Percentiles rank a stretch among this genome's conserved stretches.
These are phyloP conservation scores for Macrostomum lignano DNA, from an alignment of 1,140 invertebrate species.

Conservation along the genomic window DNA sequence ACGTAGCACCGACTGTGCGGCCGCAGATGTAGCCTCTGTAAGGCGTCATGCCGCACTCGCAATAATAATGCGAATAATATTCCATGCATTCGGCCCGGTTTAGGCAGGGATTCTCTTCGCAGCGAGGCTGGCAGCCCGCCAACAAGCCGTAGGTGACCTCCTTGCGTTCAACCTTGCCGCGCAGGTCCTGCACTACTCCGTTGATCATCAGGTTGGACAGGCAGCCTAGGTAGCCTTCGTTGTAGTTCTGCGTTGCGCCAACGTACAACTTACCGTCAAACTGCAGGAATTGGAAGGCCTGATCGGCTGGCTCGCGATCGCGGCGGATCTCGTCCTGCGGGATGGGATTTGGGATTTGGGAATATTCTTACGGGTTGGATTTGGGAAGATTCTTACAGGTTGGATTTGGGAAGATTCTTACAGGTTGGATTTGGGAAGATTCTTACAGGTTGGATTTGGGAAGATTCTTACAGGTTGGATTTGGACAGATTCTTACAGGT, in stretches of 20 bases:
- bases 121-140: constrained; percentile 62
- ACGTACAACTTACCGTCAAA: constrained; percentile 1
- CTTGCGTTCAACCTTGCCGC: constrained; percentile 12
- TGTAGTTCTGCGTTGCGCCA: constrained; percentile 28
- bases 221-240: constrained; percentile 75
- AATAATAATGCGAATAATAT: constrained; percentile 61
- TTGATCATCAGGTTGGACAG: constrained; percentile 61
- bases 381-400: too few species aligned
- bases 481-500: too few species aligned
- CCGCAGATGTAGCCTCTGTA: constrained; percentile 91
- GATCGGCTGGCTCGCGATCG: neutral
- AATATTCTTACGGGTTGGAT: too few species aligned
- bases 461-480: too few species aligned
- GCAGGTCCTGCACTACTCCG: constrained; percentile 51
- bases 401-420: too few species aligned
- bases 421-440: too few species aligned
- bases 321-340: too few species aligned
- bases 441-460: too few species aligned
- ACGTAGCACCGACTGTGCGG: too few species aligned
- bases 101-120: constrained; percentile 58
- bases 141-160: constrained; percentile 36
- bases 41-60: constrained; percentile 82
- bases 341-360: too few species aligned
- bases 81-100: constrained; percentile 82
- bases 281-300: neutral